phyloP scores from a whole-genome alignment of 1,140 invertebrate species.

The Ooceraea biroi region DNA sequence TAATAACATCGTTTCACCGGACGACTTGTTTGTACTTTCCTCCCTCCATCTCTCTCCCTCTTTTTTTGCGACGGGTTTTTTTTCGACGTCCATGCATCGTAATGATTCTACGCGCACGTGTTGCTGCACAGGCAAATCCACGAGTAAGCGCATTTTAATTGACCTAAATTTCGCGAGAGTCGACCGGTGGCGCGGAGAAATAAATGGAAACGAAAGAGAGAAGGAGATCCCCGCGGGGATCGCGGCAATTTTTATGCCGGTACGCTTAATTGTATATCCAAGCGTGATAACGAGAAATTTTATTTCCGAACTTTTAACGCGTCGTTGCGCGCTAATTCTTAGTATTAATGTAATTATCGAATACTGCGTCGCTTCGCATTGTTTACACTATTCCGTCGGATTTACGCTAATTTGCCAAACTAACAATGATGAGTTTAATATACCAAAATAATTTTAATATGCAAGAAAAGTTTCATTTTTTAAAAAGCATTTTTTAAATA shows the following conservation, averaged over 20 bases:
- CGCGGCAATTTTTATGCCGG: conserved; percentile 44
- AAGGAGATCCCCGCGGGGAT: not conserved
- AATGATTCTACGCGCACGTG: conserved; percentile 65
- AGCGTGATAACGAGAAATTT: conserved; percentile 59
- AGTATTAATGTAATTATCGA: conserved; percentile 32
- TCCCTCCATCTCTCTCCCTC: not conserved
- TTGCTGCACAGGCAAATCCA: conserved; percentile 38
- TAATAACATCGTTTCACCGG: conserved; percentile 73
- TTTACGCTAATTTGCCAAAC: not conserved
- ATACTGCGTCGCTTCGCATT: not conserved
- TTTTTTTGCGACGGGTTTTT: conserved; percentile 38
- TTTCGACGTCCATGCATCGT: conserved; percentile 36
- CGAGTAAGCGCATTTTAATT: conserved; percentile 63
- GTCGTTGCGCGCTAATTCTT: conserved; percentile 12
- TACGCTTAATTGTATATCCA: conserved; percentile 46
- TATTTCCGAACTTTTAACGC: conserved; percentile 42
- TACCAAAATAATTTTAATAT: not conserved
- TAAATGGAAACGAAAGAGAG: conserved; percentile 27
- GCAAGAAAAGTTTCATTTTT: too few species aligned
- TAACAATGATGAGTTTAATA: conserved; percentile 24
- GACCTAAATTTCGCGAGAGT: conserved; percentile 67
- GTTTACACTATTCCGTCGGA: not conserved
- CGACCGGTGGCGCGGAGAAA: conserved; percentile 19
- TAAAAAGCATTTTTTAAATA: too few species aligned
- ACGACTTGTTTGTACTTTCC: conserved; percentile 69